These are phyloP conservation scores for Pipistrellus pipistrellus DNA, from an alignment of 2,797 vertebrate species.

Conservation along the genomic window DNA sequence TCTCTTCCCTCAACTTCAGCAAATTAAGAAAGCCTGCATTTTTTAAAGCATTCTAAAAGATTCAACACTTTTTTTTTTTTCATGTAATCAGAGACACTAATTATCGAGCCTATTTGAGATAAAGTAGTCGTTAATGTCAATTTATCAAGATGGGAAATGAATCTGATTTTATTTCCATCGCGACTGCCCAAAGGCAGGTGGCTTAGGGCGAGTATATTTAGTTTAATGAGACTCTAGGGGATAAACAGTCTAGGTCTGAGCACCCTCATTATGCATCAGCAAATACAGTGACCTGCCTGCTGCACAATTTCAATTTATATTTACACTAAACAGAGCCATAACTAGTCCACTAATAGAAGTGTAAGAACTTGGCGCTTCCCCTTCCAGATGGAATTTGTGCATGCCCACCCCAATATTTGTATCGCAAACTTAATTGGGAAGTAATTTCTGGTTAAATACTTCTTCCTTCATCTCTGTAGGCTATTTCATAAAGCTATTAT, in stretches of 20 bases:
- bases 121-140: slow-evolving; percentile 82
- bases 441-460: slow-evolving; percentile 43
- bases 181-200: slow-evolving; percentile 82
- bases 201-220: slow-evolving; percentile 81
- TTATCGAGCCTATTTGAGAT: slow-evolving; percentile 85
- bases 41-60: slow-evolving; percentile 83
- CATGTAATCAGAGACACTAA: slow-evolving; percentile 85
- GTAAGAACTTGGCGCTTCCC: background rate
- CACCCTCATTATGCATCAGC: slow-evolving; percentile 74
- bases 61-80: slow-evolving; percentile 81
- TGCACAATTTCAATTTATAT: slow-evolving; percentile 67
- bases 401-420: background rate
- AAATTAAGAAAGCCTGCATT: slow-evolving; percentile 78
- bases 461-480: background rate
- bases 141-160: slow-evolving; percentile 82
- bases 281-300: slow-evolving; percentile 62
- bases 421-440: slow-evolving; percentile 50
- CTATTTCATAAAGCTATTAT: slow-evolving; percentile 50
- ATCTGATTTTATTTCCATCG: slow-evolving; percentile 81
- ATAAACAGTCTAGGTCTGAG: slow-evolving; percentile 80
- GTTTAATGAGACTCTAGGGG: slow-evolving; percentile 82
- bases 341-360: background rate
- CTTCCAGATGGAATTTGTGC: background rate
- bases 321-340: slow-evolving; percentile 33
- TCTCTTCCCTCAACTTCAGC: slow-evolving; percentile 60